Base-by-base conservation (phyloP, 2,888 invertebrate species). In the Didymodactylos carnosus region DNA sequence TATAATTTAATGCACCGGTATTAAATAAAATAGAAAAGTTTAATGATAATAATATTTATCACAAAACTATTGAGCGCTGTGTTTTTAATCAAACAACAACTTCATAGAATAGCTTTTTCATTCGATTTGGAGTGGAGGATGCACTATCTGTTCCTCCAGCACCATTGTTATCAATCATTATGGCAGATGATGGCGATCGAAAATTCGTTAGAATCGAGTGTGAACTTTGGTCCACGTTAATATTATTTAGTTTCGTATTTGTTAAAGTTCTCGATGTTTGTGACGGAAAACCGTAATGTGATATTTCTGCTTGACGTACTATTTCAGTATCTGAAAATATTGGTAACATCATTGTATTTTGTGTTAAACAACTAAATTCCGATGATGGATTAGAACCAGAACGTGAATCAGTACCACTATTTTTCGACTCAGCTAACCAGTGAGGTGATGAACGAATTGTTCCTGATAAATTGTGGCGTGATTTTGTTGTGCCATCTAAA, bases 21-120 rank as follows among this genome's bases (percentile, higher is more conserved):
- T n/a, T n/a, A n/a, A n/a, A n/a, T n/a, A n/a, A n/a, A n/a, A n/a
- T n/a, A n/a, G n/a, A n/a, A n/a, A n/a, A n/a, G n/a, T n/a, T n/a
- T n/a, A n/a, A n/a, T n/a, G n/a, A n/a, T n/a, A n/a, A n/a, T n/a
- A n/a, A n/a, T n/a, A n/a, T n/a, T n/a, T n/a, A n/a, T n/a, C n/a
- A n/a, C n/a, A n/a, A n/a, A n/a, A n/a, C n/a, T n/a, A n/a, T n/a
- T n/a, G n/a, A n/a, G n/a, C n/a, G n/a, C n/a, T n/a, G n/a, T n/a
- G n/a, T n/a, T n/a, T n/a, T n/a, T n/a, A n/a, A n/a, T 35, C n/a
- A 62, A 62, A 62, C 62, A 62, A 62, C 62, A 62, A 62, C 62
- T 62, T 62, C 62, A 35, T 62, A 62, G 35, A 62, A 62, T n/a
- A 62, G 62, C 35, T 62, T 62, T n/a, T 62, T 62, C 62, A 62